Evolutionary conservation across 2,797 vertebrate species (phyloP), one percentile per base, ranked within the genome.

Genomic region (Parauchenoglanis ngamensis): DNA sequence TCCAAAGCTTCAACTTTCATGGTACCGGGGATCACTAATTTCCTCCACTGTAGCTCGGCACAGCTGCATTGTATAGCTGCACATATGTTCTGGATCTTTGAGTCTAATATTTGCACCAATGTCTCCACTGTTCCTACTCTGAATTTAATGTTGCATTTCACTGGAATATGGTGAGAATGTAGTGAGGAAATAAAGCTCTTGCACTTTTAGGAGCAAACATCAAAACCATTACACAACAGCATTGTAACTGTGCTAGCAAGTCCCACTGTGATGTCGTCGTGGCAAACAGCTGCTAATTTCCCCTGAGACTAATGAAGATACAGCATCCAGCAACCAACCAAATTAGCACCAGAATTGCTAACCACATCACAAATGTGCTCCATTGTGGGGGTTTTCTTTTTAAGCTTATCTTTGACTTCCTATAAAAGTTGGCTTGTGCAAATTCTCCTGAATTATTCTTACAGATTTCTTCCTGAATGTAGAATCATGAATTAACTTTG

Each of bases 361-460:
- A 46, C 23, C 23, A 5, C 40, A 49, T 75, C 7, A 4, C 4
- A 13, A 7, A 31, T 40, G 49, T 76, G 13, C 19, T 75, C 17
- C 25, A 76, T 12, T n/a, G 12, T 52, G 15, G 6, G 15, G 0
- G 10, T 31, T 78, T 19, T 35, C 21, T 59, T 40, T 44, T 61
- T 80, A 5, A 25, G 17, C 46, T 15, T 52, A 76, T 8, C 76
- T 56, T 78, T 19, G 19, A 31, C 17, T 56, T 19, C 23, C 76
- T 31, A 5, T 19, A 21, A 8, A 35, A 4, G 15, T 8, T 54
- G 23, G 21, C 21, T 59, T 40, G 10, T 13, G 77, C 3, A 4
- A 56, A 56, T 56, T 78, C n/a, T 57, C 54, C 77, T 81, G 35
- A 61, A 81, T 81, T 81, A 44, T 81, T 81, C 57, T 15, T 46